Conservation (phyloP, 1,140 invertebrate genomes). For the Macrobrachium rosenbergii region DNA sequence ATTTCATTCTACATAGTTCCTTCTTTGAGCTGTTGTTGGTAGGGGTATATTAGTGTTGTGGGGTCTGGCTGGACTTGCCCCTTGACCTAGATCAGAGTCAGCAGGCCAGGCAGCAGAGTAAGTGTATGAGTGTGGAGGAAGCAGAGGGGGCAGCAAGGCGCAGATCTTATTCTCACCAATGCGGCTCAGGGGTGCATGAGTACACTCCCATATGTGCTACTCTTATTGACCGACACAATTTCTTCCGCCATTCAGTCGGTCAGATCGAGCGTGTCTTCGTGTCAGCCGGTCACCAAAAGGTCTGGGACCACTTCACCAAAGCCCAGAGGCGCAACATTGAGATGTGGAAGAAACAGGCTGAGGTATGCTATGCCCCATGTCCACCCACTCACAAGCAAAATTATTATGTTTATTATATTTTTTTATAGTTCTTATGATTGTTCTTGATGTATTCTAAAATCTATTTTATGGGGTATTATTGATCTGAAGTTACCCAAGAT, state of each 20-base stretch:
- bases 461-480: too few relatives aligned
- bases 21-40: slow-evolving; percentile 6
- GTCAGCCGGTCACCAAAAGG: slow-evolving; percentile 95
- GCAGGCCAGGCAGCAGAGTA: slow-evolving; percentile 56
- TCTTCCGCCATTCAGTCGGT: slow-evolving; percentile 80
- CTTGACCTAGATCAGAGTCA: slow-evolving; percentile 55
- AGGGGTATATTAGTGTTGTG: slow-evolving; percentile 6
- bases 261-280: slow-evolving; percentile 97
- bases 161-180: slow-evolving; percentile 4
- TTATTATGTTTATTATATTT: background rate
- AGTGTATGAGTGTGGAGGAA: slow-evolving; percentile 41
- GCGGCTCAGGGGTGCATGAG: slow-evolving; percentile 61
- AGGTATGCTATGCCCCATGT: slow-evolving; percentile 79
- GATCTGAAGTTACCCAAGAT: too few relatives aligned
- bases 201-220: slow-evolving; percentile 69
- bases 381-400: slow-evolving; percentile 5
- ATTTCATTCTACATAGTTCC: too few relatives aligned
- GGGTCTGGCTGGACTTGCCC: slow-evolving; percentile 2
- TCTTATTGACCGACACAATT: slow-evolving; percentile 62
- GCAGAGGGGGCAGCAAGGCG: slow-evolving; percentile 1
- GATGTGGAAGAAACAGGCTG: slow-evolving; percentile 95
- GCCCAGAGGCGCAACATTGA: slow-evolving; percentile 98
- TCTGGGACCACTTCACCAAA: slow-evolving; percentile 99
- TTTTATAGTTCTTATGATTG: too few relatives aligned
- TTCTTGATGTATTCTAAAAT: too few relatives aligned